Evolutionary conservation across 1,140 invertebrate species (phyloP), one percentile per base, ranked within the genome.

Genomic region (Lordiphosa clarofinis): DNA sequence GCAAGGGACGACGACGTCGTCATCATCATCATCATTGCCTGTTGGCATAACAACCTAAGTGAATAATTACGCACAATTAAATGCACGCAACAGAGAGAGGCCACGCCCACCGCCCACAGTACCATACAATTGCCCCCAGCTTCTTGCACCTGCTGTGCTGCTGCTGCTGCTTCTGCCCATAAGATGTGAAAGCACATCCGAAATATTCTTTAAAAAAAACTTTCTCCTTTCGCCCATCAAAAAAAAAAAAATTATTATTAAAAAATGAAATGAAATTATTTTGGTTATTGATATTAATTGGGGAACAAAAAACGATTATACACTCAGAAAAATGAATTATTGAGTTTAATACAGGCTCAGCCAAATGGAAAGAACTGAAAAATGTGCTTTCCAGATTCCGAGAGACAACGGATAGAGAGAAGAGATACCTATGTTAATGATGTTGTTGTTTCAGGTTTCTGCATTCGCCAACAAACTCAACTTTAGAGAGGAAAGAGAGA

Each of bases 41-140:
- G 49, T 47, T 78, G 57, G 43, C 75, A 67, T 67, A 66, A 48
- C 66, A 47, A 38, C 39, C 72, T 82, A 81, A 81, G 76, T 81
- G 76, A 81, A 81, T 78, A 78, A 78, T 78, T 79, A 78, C 74
- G 74, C 74, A 56, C 62, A 60, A 70, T 81, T 82, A 81, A 82
- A 64, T 76, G 76, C 76, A 81, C 72, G 72, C 78, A 72, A 72
- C 43, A 59, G 19, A 1, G 31, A 13, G 35, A 43, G 15, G 55
- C 13, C 71, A 79, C 56, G 71, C 61, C 60, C 38, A 37, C 10
- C n/a, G 36, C 24, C 37, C 21, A 15, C 4, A 12, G 9, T 21
- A 21, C 13, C 21, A 24, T 24, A 24, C 21, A 24, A 8, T 8
- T n/a, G 21, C 9, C 9, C n/a, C 24, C 40, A 19, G 10, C 10